phyloP scores from a whole-genome alignment of 2,113 vertebrate genomes.

The Xiphorhynchus elegans region DNA sequence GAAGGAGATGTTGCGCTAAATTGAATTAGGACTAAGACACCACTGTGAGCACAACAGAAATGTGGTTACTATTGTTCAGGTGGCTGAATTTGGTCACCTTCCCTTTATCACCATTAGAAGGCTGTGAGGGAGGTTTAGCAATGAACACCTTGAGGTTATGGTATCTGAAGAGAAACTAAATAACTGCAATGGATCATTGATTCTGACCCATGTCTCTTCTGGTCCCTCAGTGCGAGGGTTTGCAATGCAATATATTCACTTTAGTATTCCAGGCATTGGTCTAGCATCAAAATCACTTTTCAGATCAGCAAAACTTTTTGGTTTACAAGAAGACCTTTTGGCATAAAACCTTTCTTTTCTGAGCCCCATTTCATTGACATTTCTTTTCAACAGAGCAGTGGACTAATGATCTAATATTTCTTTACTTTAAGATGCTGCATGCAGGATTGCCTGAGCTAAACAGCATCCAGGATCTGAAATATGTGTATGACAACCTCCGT shows the following conservation, averaged over 20 bases:
- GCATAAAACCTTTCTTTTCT: background rate
- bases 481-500: constrained; percentile 85
- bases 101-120: background rate
- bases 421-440: constrained; percentile 80
- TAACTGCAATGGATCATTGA: background rate
- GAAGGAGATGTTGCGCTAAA: background rate
- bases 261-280: background rate
- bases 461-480: constrained; percentile 81
- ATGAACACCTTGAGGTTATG: background rate
- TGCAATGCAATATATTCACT: background rate
- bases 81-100: background rate
- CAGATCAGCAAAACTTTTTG: background rate
- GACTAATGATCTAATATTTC: background rate
- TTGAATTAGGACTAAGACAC: background rate
- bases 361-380: background rate
- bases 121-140: background rate
- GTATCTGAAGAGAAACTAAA: background rate
- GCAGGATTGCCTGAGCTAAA: constrained; percentile 86
- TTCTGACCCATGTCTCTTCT: background rate
- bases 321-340: background rate
- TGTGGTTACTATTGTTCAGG: background rate
- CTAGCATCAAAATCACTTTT: background rate
- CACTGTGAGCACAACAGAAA: background rate
- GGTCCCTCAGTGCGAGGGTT: background rate
- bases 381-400: background rate